Percentiles rank a stretch among this genome's conserved stretches.
Evolutionary conservation across 2,113 vertebrate species (phyloP).

Genomic region (Alligator sinensis): DNA sequence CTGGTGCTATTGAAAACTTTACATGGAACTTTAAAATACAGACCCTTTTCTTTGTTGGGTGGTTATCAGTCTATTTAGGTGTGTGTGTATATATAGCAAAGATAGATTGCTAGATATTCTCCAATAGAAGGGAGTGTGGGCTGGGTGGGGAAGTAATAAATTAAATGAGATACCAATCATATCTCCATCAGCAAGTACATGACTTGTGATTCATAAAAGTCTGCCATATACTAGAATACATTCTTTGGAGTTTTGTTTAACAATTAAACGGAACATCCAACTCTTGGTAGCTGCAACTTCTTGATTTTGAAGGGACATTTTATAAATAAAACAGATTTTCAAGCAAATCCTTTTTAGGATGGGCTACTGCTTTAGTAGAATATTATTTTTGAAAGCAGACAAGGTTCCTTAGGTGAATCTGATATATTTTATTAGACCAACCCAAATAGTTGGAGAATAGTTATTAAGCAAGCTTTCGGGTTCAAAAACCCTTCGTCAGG

Average conservation of each 20-base stretch:
- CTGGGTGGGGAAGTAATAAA: constrained; percentile 62
- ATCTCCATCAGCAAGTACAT: constrained; percentile 57
- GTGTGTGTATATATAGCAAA: constrained; percentile 53
- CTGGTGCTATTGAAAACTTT: not conserved
- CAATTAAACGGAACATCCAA: constrained; percentile 60
- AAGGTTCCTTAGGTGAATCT: too few relatives aligned
- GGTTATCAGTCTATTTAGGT: constrained; percentile 27
- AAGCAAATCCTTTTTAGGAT: not conserved
- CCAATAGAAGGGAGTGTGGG: not conserved
- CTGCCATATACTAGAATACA: constrained; percentile 21
- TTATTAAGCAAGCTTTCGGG: too few relatives aligned
- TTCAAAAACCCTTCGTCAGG: too few relatives aligned
- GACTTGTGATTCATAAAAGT: constrained; percentile 54
- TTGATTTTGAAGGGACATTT: constrained; percentile 26
- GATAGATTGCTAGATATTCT: constrained; percentile 44
- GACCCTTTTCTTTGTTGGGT: not conserved
- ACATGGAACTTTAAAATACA: not conserved
- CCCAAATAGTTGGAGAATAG: too few relatives aligned
- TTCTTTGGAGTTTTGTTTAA: constrained; percentile 62
- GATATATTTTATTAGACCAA: too few relatives aligned
- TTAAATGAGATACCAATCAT: constrained; percentile 56
- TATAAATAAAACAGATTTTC: constrained; percentile 44
- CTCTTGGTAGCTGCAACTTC: constrained; percentile 44
- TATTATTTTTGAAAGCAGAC: not conserved
- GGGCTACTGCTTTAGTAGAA: not conserved